Evolutionary conservation across 92 coral and sea anemone species (phyloP).

Genomic region (Isaurus tuberculatus): DNA sequence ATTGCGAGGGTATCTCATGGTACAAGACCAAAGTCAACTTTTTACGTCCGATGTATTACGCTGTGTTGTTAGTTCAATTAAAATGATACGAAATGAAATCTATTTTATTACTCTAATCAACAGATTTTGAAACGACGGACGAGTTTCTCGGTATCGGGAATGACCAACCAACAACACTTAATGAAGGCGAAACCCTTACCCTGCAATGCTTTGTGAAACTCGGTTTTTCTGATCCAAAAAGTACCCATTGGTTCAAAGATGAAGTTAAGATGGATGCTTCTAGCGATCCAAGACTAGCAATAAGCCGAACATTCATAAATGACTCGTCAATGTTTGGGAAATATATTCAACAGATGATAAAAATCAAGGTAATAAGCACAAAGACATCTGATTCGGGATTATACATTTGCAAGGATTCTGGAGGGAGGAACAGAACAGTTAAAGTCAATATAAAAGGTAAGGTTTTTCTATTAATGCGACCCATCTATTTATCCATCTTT

Average conservation of each 20-base stretch:
- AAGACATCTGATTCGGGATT: slow-evolving; percentile 14
- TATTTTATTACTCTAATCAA: neutral
- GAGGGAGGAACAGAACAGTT: neutral
- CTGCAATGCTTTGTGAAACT: slow-evolving; percentile 26
- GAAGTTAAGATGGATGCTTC: neutral
- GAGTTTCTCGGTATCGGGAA: slow-evolving; percentile 10
- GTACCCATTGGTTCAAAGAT: slow-evolving; percentile 15
- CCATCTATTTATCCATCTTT: too few species aligned
- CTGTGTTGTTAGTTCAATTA: too few species aligned
- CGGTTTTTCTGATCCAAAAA: slow-evolving; percentile 3
- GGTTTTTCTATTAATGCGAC: neutral
- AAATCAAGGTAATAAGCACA: neutral
- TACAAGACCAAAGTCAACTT: too few species aligned
- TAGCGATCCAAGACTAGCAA: neutral
- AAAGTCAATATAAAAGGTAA: slow-evolving; percentile 23
- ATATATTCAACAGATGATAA: neutral
- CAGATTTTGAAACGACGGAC: neutral
- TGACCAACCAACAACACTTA: neutral
- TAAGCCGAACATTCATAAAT: neutral
- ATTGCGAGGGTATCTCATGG: too few species aligned
- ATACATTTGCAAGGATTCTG: slow-evolving; percentile 10
- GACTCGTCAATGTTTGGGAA: slow-evolving; percentile 9
- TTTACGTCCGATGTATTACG: too few species aligned
- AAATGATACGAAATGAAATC: neutral
- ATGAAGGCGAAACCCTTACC: slow-evolving; percentile 4